Evolutionary conservation across 2,888 invertebrate genomes (phyloP), one percentile per base, ranked within the genome.

Genomic region (Acrocyrtus sp.): DNA sequence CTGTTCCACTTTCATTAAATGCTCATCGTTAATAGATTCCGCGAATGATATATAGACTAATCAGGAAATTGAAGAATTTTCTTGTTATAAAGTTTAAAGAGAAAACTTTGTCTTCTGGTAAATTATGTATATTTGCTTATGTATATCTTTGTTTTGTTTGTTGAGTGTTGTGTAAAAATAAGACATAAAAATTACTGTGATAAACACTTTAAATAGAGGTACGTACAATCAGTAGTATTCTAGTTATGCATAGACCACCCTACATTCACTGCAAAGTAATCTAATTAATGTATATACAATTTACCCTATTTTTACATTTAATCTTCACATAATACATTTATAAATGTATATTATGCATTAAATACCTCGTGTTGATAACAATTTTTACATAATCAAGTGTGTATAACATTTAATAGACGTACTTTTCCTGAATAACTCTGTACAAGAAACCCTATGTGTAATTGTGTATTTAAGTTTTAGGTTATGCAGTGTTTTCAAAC

Each of bases 151-250:
- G n/a, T n/a, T 63, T 69, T 63, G 48, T 48, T 61, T 65, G 39
- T 58, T 60, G 70, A 60, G 65, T 70, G 72, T 69, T 72, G 75
- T 75, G 75, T 75, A 75, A 75, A 75, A 75, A 75, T 75, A 75
- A 75, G 66, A 75, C 75, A 67, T 74, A 74, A 62, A 75, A 72
- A 72, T 75, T 72, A 75, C 67, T 72, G 75, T 72, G 72, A 72
- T 72, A 72, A 72, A n/a, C n/a, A n/a, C 65, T 47, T 72, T 70
- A 63, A 70, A 60, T 72, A 72, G 72, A 72, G 72, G 72, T 72
- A 72, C 72, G 65, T 65, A 72, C 65, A 65, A 65, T 53, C 72
- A 65, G 72, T 53, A 58, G 43, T 24, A 41, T 50, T 45, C 34
- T 54, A 22, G 48, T 19, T 48, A 29, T 47, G 15, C 41, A 53